These are phyloP conservation scores for Ursus arctos DNA, from an alignment of 2,113 vertebrate species.

Conservation along the genomic window DNA sequence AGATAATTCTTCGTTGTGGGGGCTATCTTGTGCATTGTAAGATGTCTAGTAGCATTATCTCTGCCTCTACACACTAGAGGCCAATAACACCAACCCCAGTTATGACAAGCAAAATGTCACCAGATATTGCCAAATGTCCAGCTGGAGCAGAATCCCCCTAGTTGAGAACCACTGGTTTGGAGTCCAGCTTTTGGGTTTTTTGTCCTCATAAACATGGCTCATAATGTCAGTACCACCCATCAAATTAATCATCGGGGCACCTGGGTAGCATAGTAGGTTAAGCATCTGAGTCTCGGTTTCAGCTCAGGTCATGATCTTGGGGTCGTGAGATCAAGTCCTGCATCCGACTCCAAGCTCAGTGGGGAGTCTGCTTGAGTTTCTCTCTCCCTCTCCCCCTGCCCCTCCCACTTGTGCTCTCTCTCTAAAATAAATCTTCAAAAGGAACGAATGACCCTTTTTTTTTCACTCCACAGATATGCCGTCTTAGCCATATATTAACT, in stretches of 20 bases:
- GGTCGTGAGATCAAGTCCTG: too few relatives aligned
- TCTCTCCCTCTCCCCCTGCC: too few relatives aligned
- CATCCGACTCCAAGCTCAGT: too few relatives aligned
- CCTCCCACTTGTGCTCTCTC: too few relatives aligned
- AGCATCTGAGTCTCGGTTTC: too few relatives aligned
- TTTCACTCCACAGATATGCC: neutral
- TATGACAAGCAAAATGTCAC: neutral
- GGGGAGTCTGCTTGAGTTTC: too few relatives aligned
- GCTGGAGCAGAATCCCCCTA: too few relatives aligned
- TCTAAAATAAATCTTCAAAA: too few relatives aligned
- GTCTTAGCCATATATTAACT: neutral
- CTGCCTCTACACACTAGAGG: neutral
- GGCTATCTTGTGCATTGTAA: neutral
- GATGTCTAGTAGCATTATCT: neutral
- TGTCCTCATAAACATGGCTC: neutral
- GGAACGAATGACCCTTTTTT: neutral
- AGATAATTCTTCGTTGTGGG: neutral
- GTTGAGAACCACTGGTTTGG: neutral
- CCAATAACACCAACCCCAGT: neutral
- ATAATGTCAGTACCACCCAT: neutral
- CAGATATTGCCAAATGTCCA: neutral
- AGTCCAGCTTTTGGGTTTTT: neutral
- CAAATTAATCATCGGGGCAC: too few relatives aligned
- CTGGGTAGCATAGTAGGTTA: too few relatives aligned
- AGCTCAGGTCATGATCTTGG: too few relatives aligned